Base-by-base conservation (phyloP, 1,140 invertebrate species). In the Apis mellifera region DNA sequence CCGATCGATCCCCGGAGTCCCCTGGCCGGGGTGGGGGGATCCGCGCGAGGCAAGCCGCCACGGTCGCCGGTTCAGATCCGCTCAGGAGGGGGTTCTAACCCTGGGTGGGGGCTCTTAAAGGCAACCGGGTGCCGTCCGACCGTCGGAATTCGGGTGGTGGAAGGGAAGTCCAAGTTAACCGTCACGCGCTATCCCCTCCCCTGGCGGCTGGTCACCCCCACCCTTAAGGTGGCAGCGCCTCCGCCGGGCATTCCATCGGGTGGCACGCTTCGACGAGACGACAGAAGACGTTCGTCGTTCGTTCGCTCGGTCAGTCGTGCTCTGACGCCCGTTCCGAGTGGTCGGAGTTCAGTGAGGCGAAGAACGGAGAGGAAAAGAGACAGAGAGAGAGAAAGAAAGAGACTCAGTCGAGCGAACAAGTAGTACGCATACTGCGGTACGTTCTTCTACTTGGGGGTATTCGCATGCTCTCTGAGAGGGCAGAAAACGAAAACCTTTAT, bases 121-220 rank as follows among this genome's bases (percentile, higher is more conserved):
- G 87, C 83, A 88, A 80, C 86, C 90, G 89, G 88, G 91, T 91
- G 87, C 89, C 86, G 87, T 90, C 78, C 86, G 90, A 90, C 84
- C 87, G 84, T 89, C 86, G 91, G 92, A 93, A 94, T 92, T 92
- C 84, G 86, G 32, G 81, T 86, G 86, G 93, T 90, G 91, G 92
- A 91, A 55, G 90, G 89, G 89, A 91, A 91, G 89, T 88, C 88
- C 90, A 91, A 90, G 90, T 90, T 90, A 86, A 93, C 84, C 92
- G 93, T 93, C 92, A 93, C 93, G 93, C 92, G 93, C 91, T 90
- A 84, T 79, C 89, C 92, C 92, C 90, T 90, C 93, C 86, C 19
- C 15, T 26, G 71, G 17, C 71, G 74, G 55, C 54, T 76, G 72
- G 73, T 79, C 68, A 80, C 83, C 86, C 81, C 89, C 86, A 86